Evolutionary conservation across 2,888 invertebrate genomes (phyloP), one percentile per base, ranked within the genome.

Genomic region (Eupithecia pulchellata): DNA sequence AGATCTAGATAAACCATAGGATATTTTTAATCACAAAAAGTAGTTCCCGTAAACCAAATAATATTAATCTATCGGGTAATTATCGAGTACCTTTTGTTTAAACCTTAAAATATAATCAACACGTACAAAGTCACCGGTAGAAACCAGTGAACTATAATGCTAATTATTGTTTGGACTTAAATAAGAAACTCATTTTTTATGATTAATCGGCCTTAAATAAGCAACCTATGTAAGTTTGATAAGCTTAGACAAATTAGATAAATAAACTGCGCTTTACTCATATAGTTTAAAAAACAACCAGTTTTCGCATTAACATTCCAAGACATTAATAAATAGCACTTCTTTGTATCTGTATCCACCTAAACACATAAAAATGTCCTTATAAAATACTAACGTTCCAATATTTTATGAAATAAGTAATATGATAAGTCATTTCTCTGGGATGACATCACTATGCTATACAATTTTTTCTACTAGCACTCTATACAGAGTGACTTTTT

Each of bases 321-420:
- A 67, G 20, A 60, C 58, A 67, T 30, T 62, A 62, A 69, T 42
- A 66, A 66, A 71, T 71, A 32, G 36, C 60, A 29, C 30, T 64
- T 71, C 27, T 64, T 67, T 67, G 67, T 60, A 60, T 36, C 64
- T 47, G 14, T 32, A 63, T 66, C 60, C 60, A 29, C 71, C 55
- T 29, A 61, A 64, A 71, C 64, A 61, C 64, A 71, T 68, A 71
- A 68, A 66, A 66, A 62, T 34, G 29, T 27, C 20, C 25, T 47
- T 29, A 42, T 47, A 47, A 42, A n/a, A 66, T 62, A 42, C 27
- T 55, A 63, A 68, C 57, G 42, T 14, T 64, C 39, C n/a, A 42
- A 58, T 67, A 67, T 62, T 62, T 67, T 62, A 57, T 17, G 13
- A 36, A 6, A 20, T 5, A 20, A 14, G 20, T 20, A 34, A 20